A percentile compares a stretch with the other conserved stretches of the same genome.
Conservation (phyloP, 2,888 invertebrate species). For the Notodonta dromedarius region DNA sequence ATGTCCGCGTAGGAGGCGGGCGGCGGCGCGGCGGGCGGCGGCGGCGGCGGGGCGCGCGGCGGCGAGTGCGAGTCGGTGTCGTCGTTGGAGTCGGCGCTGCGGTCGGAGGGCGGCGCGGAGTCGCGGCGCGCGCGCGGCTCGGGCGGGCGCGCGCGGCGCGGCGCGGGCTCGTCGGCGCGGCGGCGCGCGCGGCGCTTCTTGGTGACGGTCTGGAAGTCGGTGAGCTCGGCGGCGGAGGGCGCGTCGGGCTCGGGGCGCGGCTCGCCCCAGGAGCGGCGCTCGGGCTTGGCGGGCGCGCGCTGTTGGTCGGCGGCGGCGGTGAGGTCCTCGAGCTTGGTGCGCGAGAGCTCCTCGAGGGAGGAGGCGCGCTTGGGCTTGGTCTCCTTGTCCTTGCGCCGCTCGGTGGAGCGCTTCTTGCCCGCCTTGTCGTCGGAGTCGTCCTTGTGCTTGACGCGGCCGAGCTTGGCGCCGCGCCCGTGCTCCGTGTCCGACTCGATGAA, state of each 20-base stretch:
- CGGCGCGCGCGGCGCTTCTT: constrained; percentile 93
- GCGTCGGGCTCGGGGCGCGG: constrained; percentile 51
- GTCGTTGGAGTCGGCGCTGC: constrained; percentile 90
- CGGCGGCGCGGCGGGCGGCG: constrained; percentile 86
- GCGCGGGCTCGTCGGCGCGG: constrained; percentile 77
- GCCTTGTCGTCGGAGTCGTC: constrained; percentile 75
- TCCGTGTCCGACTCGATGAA: constrained; percentile 89
- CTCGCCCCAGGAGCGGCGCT: constrained; percentile 33
- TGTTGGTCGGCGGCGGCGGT: constrained; percentile 67
- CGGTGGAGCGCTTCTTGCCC: constrained; percentile 79
- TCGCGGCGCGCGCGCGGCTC: constrained; percentile 84
- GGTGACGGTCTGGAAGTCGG: constrained; percentile 93
- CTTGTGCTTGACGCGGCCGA: constrained; percentile 66
- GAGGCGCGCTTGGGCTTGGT: constrained; percentile 87
- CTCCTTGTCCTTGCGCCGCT: constrained; percentile 73
- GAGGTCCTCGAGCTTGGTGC: constrained; percentile 89
- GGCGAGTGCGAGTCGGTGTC: constrained; percentile 91
- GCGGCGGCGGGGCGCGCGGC: constrained; percentile 86
- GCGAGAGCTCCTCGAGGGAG: constrained; percentile 92
- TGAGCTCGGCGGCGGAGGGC: constrained; percentile 79
- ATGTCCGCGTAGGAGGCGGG: constrained; percentile 93
- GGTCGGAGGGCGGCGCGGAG: constrained; percentile 90
- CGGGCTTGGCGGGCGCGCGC: constrained; percentile 68
- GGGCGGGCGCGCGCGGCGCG: constrained; percentile 51
- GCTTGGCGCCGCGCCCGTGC: constrained; percentile 61